These are phyloP conservation scores for Limnephilus auricula DNA, from an alignment of 2,888 invertebrate species.

Conservation along the genomic window DNA sequence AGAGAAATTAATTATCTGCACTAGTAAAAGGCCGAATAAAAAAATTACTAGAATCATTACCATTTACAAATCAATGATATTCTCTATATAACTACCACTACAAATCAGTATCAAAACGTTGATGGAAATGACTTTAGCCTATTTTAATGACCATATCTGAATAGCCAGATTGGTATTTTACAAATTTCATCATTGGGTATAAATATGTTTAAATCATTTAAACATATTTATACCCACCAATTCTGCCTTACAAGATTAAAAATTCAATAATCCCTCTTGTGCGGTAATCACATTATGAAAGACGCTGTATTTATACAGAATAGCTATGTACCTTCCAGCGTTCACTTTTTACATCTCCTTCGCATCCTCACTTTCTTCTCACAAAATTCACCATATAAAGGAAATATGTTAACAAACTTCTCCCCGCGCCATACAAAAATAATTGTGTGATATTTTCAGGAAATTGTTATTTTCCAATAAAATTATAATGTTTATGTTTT, in stretches of 20 bases:
- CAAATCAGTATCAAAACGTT: not conserved
- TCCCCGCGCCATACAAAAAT: not conserved
- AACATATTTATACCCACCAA: not conserved
- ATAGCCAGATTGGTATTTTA: not conserved
- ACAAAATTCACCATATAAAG: not conserved
- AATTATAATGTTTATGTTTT: not conserved
- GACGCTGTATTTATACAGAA: too few relatives aligned
- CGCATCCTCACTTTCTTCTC: not conserved
- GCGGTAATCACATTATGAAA: too few relatives aligned
- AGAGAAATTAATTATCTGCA: not conserved
- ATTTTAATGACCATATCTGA: not conserved
- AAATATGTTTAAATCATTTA: too few relatives aligned
- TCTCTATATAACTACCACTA: too few relatives aligned
- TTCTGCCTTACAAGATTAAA: too few relatives aligned
- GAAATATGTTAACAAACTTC: not conserved
- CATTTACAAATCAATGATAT: too few relatives aligned
- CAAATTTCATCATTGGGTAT: not conserved
- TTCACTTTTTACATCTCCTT: too few relatives aligned
- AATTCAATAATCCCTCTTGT: too few relatives aligned
- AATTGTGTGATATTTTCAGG: not conserved
- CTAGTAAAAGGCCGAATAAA: not conserved
- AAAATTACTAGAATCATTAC: too few relatives aligned
- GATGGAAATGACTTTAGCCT: not conserved
- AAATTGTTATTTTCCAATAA: not conserved
- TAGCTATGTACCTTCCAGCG: too few relatives aligned